These are phyloP conservation scores for Nomada hirtipes DNA, from an alignment of 2,888 invertebrate species.

Conservation along the genomic window DNA sequence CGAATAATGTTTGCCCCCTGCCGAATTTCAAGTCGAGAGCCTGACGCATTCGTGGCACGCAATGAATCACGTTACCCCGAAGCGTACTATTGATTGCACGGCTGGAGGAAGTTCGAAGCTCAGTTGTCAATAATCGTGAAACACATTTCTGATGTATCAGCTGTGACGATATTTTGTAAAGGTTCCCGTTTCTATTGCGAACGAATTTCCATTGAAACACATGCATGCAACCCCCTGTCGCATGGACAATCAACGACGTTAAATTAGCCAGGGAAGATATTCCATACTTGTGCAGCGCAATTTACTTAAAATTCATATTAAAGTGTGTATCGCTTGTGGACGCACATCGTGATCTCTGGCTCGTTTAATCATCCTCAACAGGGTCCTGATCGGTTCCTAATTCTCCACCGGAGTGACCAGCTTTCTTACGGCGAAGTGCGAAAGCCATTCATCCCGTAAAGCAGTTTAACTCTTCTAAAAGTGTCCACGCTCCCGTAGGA, in stretches of 20 bases:
- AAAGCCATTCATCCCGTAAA: background rate
- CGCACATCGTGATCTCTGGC: background rate
- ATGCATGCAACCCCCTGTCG: too few species aligned
- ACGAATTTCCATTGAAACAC: too few species aligned
- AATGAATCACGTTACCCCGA: constrained; percentile 44
- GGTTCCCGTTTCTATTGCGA: too few species aligned
- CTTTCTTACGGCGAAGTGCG: background rate
- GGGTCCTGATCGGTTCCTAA: too few species aligned
- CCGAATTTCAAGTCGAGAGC: constrained; percentile 14
- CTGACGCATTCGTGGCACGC: constrained; percentile 12
- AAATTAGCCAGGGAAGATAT: too few species aligned
- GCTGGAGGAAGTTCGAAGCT: constrained; percentile 17
- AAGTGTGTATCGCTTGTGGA: background rate
- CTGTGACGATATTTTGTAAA: too few species aligned
- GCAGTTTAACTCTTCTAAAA: background rate
- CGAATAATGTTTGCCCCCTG: constrained; percentile 1
- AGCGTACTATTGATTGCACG: constrained; percentile 37
- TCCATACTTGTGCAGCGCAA: too few species aligned
- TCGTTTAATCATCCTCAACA: too few species aligned
- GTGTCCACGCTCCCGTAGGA: background rate
- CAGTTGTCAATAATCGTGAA: constrained; percentile 13
- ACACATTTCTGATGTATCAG: constrained; percentile 10
- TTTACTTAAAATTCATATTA: too few species aligned
- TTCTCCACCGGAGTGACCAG: too few species aligned
- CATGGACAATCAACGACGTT: too few species aligned